phyloP scores from a whole-genome alignment of 2,113 vertebrate genomes.

The Eretmochelys imbricata region DNA sequence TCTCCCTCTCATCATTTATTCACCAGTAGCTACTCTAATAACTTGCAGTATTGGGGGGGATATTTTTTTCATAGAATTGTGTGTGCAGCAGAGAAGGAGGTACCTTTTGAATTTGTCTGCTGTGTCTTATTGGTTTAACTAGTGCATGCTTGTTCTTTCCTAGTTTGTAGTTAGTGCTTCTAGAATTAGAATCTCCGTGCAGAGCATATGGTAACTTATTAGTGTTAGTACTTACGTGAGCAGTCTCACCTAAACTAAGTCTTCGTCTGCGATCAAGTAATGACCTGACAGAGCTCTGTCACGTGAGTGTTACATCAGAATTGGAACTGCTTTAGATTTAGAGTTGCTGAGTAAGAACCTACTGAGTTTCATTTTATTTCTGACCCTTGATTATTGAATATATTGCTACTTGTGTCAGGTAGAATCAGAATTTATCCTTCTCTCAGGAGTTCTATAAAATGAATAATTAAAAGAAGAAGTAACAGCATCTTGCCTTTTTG shows the following conservation, averaged over 20 bases:
- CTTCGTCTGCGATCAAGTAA: neutral
- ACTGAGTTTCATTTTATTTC: neutral
- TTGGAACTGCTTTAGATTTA: neutral
- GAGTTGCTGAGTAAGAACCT: constrained; percentile 22
- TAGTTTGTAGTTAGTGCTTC: neutral
- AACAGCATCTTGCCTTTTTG: neutral
- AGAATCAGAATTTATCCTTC: accelerated
- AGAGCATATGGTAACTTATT: neutral
- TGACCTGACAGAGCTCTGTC: neutral
- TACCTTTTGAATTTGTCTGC: neutral
- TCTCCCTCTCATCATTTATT: too few relatives aligned
- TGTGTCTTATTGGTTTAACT: constrained; percentile 33
- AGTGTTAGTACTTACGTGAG: neutral
- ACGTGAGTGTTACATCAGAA: neutral
- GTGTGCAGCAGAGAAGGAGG: neutral
- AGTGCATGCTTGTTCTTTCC: constrained; percentile 31
- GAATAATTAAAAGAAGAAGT: accelerated
- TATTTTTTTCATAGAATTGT: too few relatives aligned
- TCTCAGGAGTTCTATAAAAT: neutral
- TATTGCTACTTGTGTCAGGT: neutral
- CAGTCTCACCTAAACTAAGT: neutral
- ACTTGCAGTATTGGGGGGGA: too few relatives aligned
- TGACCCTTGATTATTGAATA: neutral
- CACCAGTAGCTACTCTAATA: too few relatives aligned
- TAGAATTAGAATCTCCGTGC: constrained; percentile 56